Percentiles rank a stretch among this genome's conserved stretches.
phyloP scores from a whole-genome alignment of 2,113 vertebrate genomes.

The Diphyllodes magnificus region DNA sequence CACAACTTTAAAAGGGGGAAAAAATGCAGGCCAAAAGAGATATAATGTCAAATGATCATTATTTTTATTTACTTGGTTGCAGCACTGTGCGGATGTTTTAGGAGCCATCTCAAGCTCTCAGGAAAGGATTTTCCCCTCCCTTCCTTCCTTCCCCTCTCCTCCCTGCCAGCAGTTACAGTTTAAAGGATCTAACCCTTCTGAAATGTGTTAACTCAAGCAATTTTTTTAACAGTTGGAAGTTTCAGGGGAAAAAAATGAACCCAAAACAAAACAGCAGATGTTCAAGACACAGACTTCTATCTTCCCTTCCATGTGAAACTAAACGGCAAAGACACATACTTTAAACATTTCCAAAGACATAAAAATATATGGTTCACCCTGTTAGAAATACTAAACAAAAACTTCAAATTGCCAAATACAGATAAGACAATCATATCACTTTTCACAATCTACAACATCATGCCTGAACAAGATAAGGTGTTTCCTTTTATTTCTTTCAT shows the following conservation, averaged over 20 bases:
- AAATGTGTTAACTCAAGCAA: constrained; percentile 53
- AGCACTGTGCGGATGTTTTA: neutral
- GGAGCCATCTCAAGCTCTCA: constrained; percentile 7
- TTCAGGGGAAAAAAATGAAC: constrained; percentile 20
- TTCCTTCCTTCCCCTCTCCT: constrained; percentile 50
- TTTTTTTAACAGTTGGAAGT: constrained; percentile 33
- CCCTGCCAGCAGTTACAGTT: constrained; percentile 7
- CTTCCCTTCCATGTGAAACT: constrained; percentile 28
- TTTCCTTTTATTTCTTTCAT: constrained; percentile 36
- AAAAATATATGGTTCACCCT: constrained; percentile 8
- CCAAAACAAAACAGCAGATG: constrained; percentile 54
- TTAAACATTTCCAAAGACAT: constrained; percentile 38
- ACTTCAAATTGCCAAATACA: neutral
- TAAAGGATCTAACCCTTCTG: constrained; percentile 41
- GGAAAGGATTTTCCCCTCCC: constrained; percentile 48
- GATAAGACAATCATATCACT: neutral
- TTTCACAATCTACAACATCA: neutral
- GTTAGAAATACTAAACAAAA: constrained; percentile 5
- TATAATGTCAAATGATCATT: neutral
- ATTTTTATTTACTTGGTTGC: constrained; percentile 28
- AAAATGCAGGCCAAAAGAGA: neutral
- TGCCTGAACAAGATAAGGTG: constrained; percentile 8
- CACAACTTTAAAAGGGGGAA: neutral
- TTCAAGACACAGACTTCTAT: constrained; percentile 28
- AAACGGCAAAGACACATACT: constrained; percentile 12